Evolutionary conservation across 1,140 invertebrate genomes (phyloP).

Genomic region (Metopolophium dirhodum): DNA sequence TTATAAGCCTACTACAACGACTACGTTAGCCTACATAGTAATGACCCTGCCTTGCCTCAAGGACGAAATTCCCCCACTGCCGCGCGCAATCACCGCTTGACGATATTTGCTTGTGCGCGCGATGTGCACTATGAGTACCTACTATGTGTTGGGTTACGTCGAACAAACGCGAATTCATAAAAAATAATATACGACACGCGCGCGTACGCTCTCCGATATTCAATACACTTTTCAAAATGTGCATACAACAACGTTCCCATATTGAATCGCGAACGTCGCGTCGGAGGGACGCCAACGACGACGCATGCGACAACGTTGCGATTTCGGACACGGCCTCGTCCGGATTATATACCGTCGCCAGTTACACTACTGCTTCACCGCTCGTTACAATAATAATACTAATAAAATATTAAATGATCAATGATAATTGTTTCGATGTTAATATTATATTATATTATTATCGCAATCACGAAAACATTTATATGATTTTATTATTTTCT

Average conservation of each 20-base stretch:
- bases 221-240: not conserved
- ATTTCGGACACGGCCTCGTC: not conserved
- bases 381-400: not conserved
- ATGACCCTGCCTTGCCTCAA: constrained; percentile 53
- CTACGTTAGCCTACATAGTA: constrained; percentile 50
- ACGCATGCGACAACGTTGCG: not conserved
- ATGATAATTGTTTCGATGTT: not conserved
- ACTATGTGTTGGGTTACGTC: not conserved
- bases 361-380: not conserved
- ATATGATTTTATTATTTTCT: not conserved
- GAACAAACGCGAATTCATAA: not conserved
- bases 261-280: not conserved
- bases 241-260: not conserved
- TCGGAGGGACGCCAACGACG: not conserved
- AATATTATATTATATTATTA: not conserved
- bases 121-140: not conserved
- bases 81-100: not conserved
- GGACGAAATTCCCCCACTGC: constrained; percentile 55
- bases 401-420: not conserved
- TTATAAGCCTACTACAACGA: constrained; percentile 47
- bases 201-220: not conserved
- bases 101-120: not conserved
- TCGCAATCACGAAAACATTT: not conserved
- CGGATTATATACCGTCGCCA: not conserved
- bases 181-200: not conserved